Evolutionary conservation across 2,888 invertebrate species (phyloP), one percentile per base, ranked within the genome.

Genomic region (Synanthedon vespiformis): DNA sequence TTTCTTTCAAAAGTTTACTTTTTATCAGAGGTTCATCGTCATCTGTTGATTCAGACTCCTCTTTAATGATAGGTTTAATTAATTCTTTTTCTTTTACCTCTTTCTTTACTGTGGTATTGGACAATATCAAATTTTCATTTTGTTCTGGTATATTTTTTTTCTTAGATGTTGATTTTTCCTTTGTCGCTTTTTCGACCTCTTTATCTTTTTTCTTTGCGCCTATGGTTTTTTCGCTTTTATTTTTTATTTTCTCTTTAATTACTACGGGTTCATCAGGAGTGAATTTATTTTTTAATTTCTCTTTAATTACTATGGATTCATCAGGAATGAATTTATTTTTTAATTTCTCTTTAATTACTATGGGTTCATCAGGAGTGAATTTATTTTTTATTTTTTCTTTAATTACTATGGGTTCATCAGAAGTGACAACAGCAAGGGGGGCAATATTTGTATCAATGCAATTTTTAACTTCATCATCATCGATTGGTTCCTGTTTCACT

Each of bases 1-100:
- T 80, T 64, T 83, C 81, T 63, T 85, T 85, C 41, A 80, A 65
- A 44, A 83, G 61, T 64, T 84, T 85, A 61, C 83, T 83, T 58
- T 83, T 83, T 50, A 85, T 83, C 40, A 84, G 67, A 12, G 83
- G 84, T 62, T 80, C 81, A 57, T 86, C 83, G 55, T 85, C 85
- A 59, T 86, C 86, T 1, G 78, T 83, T 40, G 81, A 84, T 61
- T 85, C 83, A 40, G 65, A 59, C 65, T 82, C 84, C 61, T 79
- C 74, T 62, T 81, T 80, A 27, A 77, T 68, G 11, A 70, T 56
- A n/a, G 70, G 68, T 66, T 74, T 74, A 6, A 70, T 55, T 18
- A 57, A 50, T 55, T 63, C 59, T 22, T 52, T 56, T 41, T 55
- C 52, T 48, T 51, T 56, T 14, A 44, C 49, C 57, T 77, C 76